Conservation (phyloP, 2,888 invertebrate genomes). For the Cheiracanthium punctorium region DNA sequence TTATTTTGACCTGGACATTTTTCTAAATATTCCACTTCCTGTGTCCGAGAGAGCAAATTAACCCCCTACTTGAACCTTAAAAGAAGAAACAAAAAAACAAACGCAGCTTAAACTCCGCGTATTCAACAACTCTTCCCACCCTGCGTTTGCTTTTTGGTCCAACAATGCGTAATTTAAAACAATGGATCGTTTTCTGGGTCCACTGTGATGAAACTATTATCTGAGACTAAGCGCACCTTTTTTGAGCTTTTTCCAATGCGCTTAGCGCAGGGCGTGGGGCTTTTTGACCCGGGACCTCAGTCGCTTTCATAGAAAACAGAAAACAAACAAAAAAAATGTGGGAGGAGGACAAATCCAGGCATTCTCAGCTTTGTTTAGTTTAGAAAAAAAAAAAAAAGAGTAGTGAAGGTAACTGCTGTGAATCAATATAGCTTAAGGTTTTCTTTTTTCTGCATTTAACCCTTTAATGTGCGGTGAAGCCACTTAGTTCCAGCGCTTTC, state of each 20-base stretch:
- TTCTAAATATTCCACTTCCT: slow-evolving; percentile 2
- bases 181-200: slow-evolving; percentile 17
- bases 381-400: too few relatives aligned
- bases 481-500: too few relatives aligned
- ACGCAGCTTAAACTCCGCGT: neutral
- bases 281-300: neutral
- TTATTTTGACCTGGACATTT: neutral
- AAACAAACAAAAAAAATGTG: neutral
- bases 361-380: too few relatives aligned
- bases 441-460: too few relatives aligned
- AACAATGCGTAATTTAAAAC: slow-evolving; percentile 24
- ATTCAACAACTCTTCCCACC: neutral
- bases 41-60: neutral
- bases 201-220: slow-evolving; percentile 25
- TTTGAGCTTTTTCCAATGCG: neutral
- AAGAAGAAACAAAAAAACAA: neutral
- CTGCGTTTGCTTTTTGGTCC: neutral
- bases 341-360: too few relatives aligned
- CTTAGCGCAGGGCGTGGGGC: neutral
- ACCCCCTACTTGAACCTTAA: neutral
- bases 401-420: too few relatives aligned
- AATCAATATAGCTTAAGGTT: too few relatives aligned
- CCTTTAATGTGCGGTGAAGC: too few relatives aligned
- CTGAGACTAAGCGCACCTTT: neutral
- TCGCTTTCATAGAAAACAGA: neutral